These are phyloP conservation scores for Microcebus jonahi DNA, from an alignment of 2,113 vertebrate species.

Conservation along the genomic window DNA sequence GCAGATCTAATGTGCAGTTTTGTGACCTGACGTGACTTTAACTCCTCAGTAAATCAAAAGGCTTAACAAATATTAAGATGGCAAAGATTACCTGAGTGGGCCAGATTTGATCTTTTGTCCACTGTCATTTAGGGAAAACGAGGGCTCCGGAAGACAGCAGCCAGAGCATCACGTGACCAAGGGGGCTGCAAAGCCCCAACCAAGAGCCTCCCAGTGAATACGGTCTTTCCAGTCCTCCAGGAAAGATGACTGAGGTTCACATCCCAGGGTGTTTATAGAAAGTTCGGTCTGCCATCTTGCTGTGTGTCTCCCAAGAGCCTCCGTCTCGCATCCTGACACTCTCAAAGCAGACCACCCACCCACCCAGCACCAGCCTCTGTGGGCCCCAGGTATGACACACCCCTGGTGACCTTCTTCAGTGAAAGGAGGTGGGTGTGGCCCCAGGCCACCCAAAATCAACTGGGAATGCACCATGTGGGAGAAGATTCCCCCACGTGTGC, in stretches of 20 bases:
- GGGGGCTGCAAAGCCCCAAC: conserved; percentile 33
- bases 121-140: conserved; percentile 83
- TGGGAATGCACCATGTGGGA: not conserved
- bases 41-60: conserved; percentile 88
- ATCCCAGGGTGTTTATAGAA: not conserved
- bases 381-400: not conserved
- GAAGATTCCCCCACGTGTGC: not conserved
- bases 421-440: not conserved
- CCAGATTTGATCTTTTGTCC: conserved; percentile 83
- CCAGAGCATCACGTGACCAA: conserved; percentile 47
- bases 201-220: conserved; percentile 43
- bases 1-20: conserved; percentile 87
- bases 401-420: not conserved
- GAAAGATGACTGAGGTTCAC: conserved; percentile 48
- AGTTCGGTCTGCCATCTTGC: not conserved
- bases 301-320: not conserved
- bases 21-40: conserved; percentile 85
- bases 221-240: conserved; percentile 73
- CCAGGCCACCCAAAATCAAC: not conserved
- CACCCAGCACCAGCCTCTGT: not conserved
- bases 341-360: not conserved
- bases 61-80: conserved; percentile 89
- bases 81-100: conserved; percentile 85
- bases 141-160: conserved; percentile 79
- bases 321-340: not conserved